A percentile compares a stretch with the other conserved stretches of the same genome.
Conservation (phyloP, 2,113 vertebrate species). For the Dromiciops gliroides region DNA sequence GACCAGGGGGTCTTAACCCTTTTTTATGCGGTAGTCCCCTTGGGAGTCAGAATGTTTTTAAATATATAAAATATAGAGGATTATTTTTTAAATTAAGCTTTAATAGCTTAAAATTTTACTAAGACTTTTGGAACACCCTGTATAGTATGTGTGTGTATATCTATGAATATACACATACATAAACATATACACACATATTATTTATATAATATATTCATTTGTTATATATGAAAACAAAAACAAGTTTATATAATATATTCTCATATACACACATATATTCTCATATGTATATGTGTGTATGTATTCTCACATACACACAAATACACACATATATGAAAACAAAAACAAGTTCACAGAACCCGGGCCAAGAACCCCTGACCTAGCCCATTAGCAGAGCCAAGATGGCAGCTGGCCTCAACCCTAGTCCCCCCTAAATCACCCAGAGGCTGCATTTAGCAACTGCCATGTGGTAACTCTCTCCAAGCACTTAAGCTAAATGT, state of each 20-base stretch:
- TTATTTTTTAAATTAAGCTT: not conserved
- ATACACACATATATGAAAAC: too few species aligned
- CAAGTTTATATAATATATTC: too few species aligned
- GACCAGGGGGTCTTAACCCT: not conserved
- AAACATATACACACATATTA: too few species aligned
- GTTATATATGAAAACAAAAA: too few species aligned
- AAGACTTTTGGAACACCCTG: not conserved
- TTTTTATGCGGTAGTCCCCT: not conserved
- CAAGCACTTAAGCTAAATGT: not conserved
- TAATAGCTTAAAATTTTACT: not conserved
- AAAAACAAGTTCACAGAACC: not conserved
- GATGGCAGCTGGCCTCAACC: not conserved
- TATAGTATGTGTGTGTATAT: too few species aligned
- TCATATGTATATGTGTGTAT: too few species aligned
- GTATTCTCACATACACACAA: too few species aligned
- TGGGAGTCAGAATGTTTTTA: not conserved
- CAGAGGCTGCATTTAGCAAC: constrained; percentile 36
- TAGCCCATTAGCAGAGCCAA: constrained; percentile 23
- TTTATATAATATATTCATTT: too few species aligned
- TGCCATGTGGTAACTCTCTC: not conserved
- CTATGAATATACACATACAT: too few species aligned
- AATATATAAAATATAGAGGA: not conserved
- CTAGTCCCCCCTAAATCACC: not conserved
- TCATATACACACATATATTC: too few species aligned
- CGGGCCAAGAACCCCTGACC: not conserved